These are phyloP conservation scores for Sebastiscus albofasciatus DNA, from an alignment of 2,797 vertebrate species.

Conservation along the genomic window DNA sequence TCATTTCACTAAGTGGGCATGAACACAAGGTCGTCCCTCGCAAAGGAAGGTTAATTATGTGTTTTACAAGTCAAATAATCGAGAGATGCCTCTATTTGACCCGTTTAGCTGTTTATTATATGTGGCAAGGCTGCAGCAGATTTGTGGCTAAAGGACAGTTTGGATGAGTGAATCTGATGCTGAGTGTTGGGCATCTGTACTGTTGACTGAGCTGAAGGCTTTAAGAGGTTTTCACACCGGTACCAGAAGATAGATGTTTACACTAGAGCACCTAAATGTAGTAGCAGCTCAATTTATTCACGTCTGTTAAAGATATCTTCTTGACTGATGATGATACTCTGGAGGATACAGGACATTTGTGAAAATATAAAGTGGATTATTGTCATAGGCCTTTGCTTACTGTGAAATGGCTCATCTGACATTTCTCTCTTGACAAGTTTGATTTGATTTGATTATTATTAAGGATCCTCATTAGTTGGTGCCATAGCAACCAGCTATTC, in stretches of 20 bases:
- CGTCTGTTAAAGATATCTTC: constrained; percentile 26
- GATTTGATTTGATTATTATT: too few species aligned
- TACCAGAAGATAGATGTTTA: constrained; percentile 20
- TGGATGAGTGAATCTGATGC: constrained; percentile 3
- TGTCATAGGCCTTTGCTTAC: not conserved
- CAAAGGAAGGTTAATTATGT: constrained; percentile 44
- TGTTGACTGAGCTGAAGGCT: not conserved
- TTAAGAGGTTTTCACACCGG: constrained; percentile 5
- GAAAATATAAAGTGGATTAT: not conserved
- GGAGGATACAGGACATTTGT: not conserved
- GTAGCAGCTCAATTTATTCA: constrained; percentile 1
- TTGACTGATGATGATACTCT: constrained; percentile 7
- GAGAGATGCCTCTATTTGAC: constrained; percentile 20
- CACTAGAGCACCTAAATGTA: constrained; percentile 20
- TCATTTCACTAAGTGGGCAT: constrained; percentile 58
- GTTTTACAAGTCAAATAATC: constrained; percentile 37
- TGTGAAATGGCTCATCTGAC: not conserved
- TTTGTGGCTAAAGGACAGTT: constrained; percentile 20
- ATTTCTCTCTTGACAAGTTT: not conserved
- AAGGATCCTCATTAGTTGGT: too few species aligned
- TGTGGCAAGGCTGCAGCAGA: not conserved
- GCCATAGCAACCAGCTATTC: too few species aligned
- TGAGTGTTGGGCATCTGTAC: not conserved
- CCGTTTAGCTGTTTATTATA: constrained; percentile 19
- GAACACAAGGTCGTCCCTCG: constrained; percentile 24